These are phyloP conservation scores for Heterodera schachtii DNA, from an alignment of 1,140 invertebrate species.

Conservation along the genomic window DNA sequence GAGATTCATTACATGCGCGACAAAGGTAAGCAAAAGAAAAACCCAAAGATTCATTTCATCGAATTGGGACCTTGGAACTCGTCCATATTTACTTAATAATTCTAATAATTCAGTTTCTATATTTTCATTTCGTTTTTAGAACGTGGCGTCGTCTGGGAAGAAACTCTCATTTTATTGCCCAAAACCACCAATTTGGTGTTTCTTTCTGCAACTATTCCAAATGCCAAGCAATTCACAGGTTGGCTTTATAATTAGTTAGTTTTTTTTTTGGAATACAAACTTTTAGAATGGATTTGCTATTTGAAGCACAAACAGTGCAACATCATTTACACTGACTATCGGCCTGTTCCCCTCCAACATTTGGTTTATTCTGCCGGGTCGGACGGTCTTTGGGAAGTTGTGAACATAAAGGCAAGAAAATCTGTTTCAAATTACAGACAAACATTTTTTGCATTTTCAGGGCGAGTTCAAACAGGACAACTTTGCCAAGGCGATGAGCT, in stretches of 20 bases:
- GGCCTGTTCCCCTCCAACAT: constrained; percentile 95
- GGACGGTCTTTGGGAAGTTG: constrained; percentile 90
- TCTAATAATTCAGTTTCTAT: no score
- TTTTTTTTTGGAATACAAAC: not conserved
- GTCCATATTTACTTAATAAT: no score
- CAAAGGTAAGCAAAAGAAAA: constrained; percentile 71
- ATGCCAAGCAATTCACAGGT: constrained; percentile 87
- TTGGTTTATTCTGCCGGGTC: constrained; percentile 94
- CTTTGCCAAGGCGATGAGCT: constrained; percentile 91
- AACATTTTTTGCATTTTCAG: constrained; percentile 57
- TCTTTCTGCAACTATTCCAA: constrained; percentile 97
- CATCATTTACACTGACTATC: constrained; percentile 96
- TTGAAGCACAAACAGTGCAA: constrained; percentile 93
- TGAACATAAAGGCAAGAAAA: constrained; percentile 80
- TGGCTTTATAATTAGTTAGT: not conserved
- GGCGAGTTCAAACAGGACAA: constrained; percentile 95
- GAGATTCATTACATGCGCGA: constrained; percentile 99
- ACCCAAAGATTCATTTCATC: no score
- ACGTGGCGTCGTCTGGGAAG: constrained; percentile 98
- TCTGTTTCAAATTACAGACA: not conserved
- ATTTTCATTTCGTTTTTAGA: constrained; percentile 70
- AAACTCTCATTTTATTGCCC: constrained; percentile 93
- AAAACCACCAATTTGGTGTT: constrained; percentile 90
- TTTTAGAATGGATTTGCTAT: constrained; percentile 89
- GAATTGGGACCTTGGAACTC: no score